Base-by-base conservation (phyloP, 2,113 vertebrate genomes). In the Rallus limicola region DNA sequence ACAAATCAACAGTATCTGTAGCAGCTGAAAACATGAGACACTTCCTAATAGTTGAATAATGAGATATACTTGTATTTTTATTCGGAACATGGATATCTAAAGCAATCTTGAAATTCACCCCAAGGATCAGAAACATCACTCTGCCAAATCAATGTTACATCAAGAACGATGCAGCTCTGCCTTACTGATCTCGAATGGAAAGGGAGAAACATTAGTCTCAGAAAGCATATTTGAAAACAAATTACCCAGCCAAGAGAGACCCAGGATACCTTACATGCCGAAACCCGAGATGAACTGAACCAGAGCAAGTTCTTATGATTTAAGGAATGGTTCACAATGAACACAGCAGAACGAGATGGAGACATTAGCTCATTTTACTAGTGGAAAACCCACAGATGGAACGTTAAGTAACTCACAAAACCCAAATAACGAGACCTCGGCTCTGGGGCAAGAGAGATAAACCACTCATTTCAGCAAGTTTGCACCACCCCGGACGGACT, bases 151-250 rank as follows among this genome's bases (percentile, higher is more conserved):
- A 67, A n/a, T 33, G 25, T 42, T 90, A 26, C 4, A 64, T 67
- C 56, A 79, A 78, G 38, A 68, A 68, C 3, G 2, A 56, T 26
- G 40, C 23, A 52, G 64, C 59, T 88, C 60, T 60, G 71, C 48
- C 23, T 38, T 59, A 80, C 75, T 38, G 33, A 62, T 72, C 40
- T 60, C 6, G 0, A 84, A 72, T 10, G 19, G 76, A 72, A 93
- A 91, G 42, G 50, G 33, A 28, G 77, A 93, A 92, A 60, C 1
- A 2, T 82, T 83, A 83, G 53, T 56, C 64, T 62, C 72, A 79
- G 85, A 74, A 92, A 86, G 50, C 18, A 33, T 16, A 21, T 83
- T 78, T 93, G 70, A 64, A 81, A 95, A 75, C 25, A 77, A 88
- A 83, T 83, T 58, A 86, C 25, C 26, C 65, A 72, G 77, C 13